Percentiles rank a stretch among this genome's conserved stretches.
These are phyloP conservation scores for Andrena camellia DNA, from an alignment of 2,888 invertebrate genomes.

Conservation along the genomic window DNA sequence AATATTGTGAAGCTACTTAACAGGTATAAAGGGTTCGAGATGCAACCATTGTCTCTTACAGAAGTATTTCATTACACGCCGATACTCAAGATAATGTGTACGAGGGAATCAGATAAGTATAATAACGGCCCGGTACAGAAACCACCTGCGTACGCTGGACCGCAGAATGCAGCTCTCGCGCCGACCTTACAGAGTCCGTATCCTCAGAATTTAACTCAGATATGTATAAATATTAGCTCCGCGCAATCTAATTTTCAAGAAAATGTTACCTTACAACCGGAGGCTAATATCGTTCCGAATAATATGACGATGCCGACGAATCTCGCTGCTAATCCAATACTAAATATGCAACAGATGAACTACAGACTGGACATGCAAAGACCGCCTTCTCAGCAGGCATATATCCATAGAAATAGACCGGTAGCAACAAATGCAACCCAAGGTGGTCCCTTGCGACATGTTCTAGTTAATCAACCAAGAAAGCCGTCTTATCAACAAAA, in stretches of 20 bases:
- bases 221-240: neutral
- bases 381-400: neutral
- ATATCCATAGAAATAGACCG: neutral
- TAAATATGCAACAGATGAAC: neutral
- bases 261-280: neutral
- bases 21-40: neutral
- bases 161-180: neutral
- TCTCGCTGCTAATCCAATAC: neutral
- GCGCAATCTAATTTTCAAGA: neutral
- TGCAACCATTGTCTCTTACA: neutral
- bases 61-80: slow-evolving; percentile 40
- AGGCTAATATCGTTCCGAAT: neutral
- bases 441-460: neutral
- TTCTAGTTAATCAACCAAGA: neutral
- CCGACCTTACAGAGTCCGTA: neutral
- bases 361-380: neutral
- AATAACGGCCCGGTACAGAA: neutral
- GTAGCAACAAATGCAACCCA: neutral
- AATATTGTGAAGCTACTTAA: slow-evolving; percentile 10
- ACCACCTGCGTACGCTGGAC: neutral
- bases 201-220: neutral
- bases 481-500: neutral
- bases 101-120: neutral
- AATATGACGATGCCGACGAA: neutral
- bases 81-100: neutral